Base-by-base conservation (phyloP, 2,888 invertebrate genomes). In the Apamea epomidion region DNA sequence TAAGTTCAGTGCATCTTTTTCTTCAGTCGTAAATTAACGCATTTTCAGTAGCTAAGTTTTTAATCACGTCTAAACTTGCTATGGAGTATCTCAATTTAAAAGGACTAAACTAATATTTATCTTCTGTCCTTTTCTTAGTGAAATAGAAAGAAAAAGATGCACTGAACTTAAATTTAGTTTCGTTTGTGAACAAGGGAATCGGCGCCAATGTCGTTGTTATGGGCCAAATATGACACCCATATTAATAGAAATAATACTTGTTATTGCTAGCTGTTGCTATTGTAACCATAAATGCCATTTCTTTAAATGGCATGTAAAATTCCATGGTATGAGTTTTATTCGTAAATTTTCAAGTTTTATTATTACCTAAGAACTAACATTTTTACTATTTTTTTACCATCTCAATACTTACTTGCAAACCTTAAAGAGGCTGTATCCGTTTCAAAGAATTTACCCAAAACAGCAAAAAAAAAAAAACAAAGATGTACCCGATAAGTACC, bases 401-500 rank as follows among this genome's bases (percentile, higher is more conserved):
- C 25, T 58, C 25, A 7, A 14, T 7, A 25, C 21, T 48, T 48
- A 0, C 5, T 51, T 54, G 8, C 16, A 32, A 16, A 58, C 10
- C 32, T n/a, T 10, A 2, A 58, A 71, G 0, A 70, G 14, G 25
- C 16, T 51, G 8, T 3, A 2, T 71, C 16, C 2, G 4, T 25
- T 51, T 25, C 25, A 32, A 32, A 25, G 25, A 54, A 71, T 60
- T 71, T 37, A 29, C 29, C 16, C 0, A 54, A 74, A 8, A 16
- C 21, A 18, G 12, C 10, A 32, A 58, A 25, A 25, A 51, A 18
- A 29, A 58, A 25, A 45, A 60, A 18, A 32, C 45, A 75, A 76
- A 82, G 62, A n/a, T 82, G 60, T 37, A 58, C 18, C 54, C 54
- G 71, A 60, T 70, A 80, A 45, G 51, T 32, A 48, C 29, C 45